Base-by-base conservation (phyloP, 2,113 vertebrate species). In the Megaceryle maxima region DNA sequence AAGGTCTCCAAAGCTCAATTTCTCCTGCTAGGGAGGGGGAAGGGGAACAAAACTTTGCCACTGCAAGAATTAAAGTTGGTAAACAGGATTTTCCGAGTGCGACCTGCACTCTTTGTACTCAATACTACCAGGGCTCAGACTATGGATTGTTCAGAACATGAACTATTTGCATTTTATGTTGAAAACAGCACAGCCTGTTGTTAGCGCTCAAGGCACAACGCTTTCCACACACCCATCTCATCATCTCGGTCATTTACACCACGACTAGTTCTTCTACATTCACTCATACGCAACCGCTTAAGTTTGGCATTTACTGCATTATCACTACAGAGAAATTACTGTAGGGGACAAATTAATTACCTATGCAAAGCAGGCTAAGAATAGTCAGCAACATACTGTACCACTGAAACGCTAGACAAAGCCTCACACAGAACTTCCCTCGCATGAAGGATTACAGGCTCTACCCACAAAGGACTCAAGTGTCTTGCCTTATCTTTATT, bases 261-360 rank as follows among this genome's bases (percentile, higher is more conserved):
- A 22, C 12, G 69, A 81, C 68, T 56, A 33, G 48, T 44, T 51
- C 57, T 63, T 90, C 60, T 69, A 39, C 57, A 18, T 78, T 44
- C 41, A 37, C 74, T 83, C 89, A 84, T 46, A 55, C 11, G 48
- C 13, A 80, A 77, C 88, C 74, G 48, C 48, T 1, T 64, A 66
- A 80, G 67, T 68, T 35, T 74, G 81, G 81, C 75, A 87, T 86
- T 96, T 83, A 76, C 64, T 13, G 57, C 64, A 57, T 86, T 88
- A 81, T 93, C 86, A 44, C 91, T 85, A 63, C 83, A 87, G 77
- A 91, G 69, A 88, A 92, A 87, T 60, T 77, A 89, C 94, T 77
- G 80, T 37, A 90, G 87, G 92, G 92, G 94, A 96, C 90, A 95
- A 97, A 88, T 95, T 97, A 96, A 96, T 96, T 96, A 96, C 90